Conservation (phyloP, 2,888 invertebrate genomes). For the Pecten maximus region DNA sequence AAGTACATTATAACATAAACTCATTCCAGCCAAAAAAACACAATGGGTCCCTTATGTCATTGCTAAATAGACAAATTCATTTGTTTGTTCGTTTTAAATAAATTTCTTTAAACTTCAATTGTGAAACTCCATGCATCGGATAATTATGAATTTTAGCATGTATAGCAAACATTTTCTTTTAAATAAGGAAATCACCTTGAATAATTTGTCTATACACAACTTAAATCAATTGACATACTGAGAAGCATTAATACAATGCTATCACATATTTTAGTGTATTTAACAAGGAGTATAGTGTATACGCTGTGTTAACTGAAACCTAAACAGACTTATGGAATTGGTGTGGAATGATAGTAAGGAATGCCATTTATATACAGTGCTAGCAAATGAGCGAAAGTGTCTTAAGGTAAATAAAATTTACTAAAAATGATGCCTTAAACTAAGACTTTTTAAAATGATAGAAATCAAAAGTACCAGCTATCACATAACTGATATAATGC, state of each 20-base stretch:
- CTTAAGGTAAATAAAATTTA: too few species aligned
- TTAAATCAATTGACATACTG: background rate
- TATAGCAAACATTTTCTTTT: background rate
- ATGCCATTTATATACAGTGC: too few species aligned
- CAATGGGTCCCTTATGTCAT: constrained; percentile 30
- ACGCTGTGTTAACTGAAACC: too few species aligned
- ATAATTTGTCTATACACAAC: background rate
- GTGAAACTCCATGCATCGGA: background rate
- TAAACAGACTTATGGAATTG: too few species aligned
- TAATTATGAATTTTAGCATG: background rate
- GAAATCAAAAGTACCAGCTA: too few species aligned
- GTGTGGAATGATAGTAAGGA: too few species aligned
- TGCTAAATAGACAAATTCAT: background rate
- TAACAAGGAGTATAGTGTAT: too few species aligned
- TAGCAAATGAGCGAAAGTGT: too few species aligned
- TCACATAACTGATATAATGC: too few species aligned
- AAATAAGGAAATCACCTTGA: background rate
- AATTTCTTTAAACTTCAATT: background rate
- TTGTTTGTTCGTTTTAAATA: background rate
- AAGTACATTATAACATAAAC: background rate
- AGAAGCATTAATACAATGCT: background rate
- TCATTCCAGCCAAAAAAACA: constrained; percentile 9
- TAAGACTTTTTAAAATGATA: too few species aligned
- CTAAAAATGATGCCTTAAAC: too few species aligned
- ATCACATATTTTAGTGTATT: background rate